Percentiles rank a stretch among this genome's conserved stretches.
Conservation (phyloP, 2,888 invertebrate genomes). For the Chrysina gloriosa region DNA sequence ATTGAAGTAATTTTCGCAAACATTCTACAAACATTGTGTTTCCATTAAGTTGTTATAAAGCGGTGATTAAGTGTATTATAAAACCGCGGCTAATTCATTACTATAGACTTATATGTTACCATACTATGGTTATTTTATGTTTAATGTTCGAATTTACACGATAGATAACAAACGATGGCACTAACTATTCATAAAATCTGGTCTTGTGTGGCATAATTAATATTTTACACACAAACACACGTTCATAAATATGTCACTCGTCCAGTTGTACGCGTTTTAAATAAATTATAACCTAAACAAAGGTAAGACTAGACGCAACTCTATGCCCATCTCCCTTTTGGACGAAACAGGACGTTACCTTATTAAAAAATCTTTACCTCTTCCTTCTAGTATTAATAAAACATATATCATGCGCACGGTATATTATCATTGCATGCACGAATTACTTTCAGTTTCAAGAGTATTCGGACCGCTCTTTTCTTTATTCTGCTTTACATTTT, state of each 20-base stretch:
- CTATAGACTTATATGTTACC: background rate
- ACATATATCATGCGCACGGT: background rate
- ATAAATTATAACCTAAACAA: slow-evolving; percentile 37
- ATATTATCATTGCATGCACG: slow-evolving; percentile 20
- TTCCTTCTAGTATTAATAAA: slow-evolving; percentile 27
- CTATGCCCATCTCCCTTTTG: slow-evolving; percentile 3
- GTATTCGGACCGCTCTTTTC: background rate
- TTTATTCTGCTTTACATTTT: background rate
- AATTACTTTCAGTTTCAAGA: slow-evolving; percentile 2
- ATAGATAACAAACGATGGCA: slow-evolving; percentile 23
- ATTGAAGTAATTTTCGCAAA: slow-evolving; percentile 10
- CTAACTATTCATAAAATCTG: slow-evolving; percentile 31
- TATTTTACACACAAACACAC: slow-evolving; percentile 33
- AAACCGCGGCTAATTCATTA: slow-evolving; percentile 14
- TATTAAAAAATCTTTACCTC: slow-evolving; percentile 9
- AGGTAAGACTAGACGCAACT: slow-evolving; percentile 21
- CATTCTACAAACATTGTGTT: slow-evolving; percentile 10
- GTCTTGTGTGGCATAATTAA: slow-evolving; percentile 34
- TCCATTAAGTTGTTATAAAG: background rate
- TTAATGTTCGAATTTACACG: slow-evolving; percentile 11
- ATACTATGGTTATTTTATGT: background rate
- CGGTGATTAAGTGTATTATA: slow-evolving; percentile 7
- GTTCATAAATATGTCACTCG: slow-evolving; percentile 31
- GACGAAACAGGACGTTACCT: slow-evolving; percentile 1
- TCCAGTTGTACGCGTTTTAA: slow-evolving; percentile 34